phyloP scores from a whole-genome alignment of 2,113 vertebrate species.

The Odocoileus hemionus region DNA sequence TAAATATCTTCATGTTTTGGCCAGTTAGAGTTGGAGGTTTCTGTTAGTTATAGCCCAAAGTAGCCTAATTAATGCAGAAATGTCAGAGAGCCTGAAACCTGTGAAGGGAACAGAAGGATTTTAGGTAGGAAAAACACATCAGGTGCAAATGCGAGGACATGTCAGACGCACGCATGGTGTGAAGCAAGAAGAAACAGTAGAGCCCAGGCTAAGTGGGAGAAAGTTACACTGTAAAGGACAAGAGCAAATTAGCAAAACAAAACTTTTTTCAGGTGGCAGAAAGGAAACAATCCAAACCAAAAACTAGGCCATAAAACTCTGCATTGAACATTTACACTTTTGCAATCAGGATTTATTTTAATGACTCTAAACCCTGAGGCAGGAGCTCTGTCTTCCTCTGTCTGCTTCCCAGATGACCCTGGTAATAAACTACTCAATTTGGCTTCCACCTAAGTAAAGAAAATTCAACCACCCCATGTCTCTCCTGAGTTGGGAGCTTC shows the following conservation, averaged over 20 bases:
- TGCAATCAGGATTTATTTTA: constrained; percentile 28
- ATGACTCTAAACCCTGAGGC: constrained; percentile 36
- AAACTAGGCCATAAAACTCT: not conserved
- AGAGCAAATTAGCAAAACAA: not conserved
- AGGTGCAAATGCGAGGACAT: not conserved
- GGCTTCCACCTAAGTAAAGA: constrained; percentile 40
- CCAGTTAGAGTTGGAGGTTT: not conserved
- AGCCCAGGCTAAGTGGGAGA: not conserved
- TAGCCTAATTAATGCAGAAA: not conserved
- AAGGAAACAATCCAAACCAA: constrained; percentile 12
- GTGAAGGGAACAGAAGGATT: not conserved
- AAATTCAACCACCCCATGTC: constrained; percentile 4
- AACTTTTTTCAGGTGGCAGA: not conserved
- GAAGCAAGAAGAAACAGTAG: not conserved
- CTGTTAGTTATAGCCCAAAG: not conserved
- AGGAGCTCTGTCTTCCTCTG: constrained; percentile 16
- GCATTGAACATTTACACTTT: not conserved
- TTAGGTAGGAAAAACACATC: not conserved
- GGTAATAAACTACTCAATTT: constrained; percentile 50
- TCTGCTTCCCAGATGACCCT: constrained; percentile 10
- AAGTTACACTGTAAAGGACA: not conserved
- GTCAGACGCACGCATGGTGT: not conserved
- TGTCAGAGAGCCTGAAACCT: not conserved
- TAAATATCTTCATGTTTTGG: not conserved
- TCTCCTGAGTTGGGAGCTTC: not conserved